Percentiles rank a stretch among this genome's conserved stretches.
Evolutionary conservation across 2,797 vertebrate genomes (phyloP).

Genomic region (Setipinna tenuifilis): DNA sequence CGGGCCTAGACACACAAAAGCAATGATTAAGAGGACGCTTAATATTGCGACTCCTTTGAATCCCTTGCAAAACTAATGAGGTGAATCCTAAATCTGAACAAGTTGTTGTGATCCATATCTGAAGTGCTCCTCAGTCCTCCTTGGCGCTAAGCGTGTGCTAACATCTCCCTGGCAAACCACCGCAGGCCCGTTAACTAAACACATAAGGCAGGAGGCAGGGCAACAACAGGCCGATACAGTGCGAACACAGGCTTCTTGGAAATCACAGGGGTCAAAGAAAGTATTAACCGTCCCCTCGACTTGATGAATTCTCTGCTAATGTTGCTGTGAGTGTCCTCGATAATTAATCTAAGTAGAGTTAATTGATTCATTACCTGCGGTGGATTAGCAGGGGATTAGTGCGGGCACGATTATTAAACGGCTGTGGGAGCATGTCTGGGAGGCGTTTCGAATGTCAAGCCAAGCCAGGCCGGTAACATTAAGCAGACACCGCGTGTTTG

Average conservation of each 20-base stretch:
- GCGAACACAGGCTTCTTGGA: background rate
- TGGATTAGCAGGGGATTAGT: background rate
- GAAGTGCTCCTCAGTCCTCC: background rate
- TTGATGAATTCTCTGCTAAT: background rate
- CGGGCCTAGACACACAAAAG: background rate
- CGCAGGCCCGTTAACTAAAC: background rate
- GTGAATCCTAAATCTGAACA: background rate
- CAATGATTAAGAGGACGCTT: background rate
- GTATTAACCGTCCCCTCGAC: background rate
- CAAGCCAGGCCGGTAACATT: background rate
- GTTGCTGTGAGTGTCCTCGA: background rate
- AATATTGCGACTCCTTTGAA: background rate
- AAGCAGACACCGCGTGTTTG: slow-evolving; percentile 4
- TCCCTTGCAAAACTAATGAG: background rate
- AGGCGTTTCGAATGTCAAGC: background rate
- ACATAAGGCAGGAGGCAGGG: background rate
- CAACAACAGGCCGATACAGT: background rate
- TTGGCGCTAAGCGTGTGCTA: background rate
- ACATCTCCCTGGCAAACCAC: background rate
- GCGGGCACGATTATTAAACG: background rate
- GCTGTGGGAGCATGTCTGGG: background rate
- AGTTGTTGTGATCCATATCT: slow-evolving; percentile 6
- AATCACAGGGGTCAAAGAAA: background rate
- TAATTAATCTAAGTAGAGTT: background rate
- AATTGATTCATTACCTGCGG: background rate